Base-by-base conservation (phyloP, 2,797 vertebrate species). In the Florisuga fusca region DNA sequence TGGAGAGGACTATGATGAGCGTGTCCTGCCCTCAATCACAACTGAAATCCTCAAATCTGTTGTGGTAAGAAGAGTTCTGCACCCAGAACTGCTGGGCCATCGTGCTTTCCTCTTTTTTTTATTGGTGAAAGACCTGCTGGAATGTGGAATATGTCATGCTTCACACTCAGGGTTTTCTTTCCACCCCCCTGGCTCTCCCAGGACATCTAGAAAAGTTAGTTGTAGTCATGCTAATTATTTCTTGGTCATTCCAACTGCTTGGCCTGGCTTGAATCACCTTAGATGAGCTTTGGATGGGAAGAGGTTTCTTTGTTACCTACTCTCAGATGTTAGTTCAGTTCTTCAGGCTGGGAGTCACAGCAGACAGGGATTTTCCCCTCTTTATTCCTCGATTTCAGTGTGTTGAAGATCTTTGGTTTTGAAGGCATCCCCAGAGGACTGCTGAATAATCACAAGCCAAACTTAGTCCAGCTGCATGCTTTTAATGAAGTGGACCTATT, bases 21-120 rank as follows among this genome's bases (percentile, higher is more conserved):
- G 99, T 4, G 99, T 99, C 66, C 98, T 99, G 72, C 99, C 99
- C 1, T 99, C 99, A 34, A 99, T 99, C 98, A 99, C 99, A 59
- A 99, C 99, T 2, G 99, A 99, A 97, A 99, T 99, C 96, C 98
- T 99, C 80, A 99, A 99, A 96, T 98, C 99, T 3, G 99, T 99
- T 55, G 99, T 99, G 98, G 99, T 99, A 93, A 98, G 99, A 48
- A 17, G 2, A 7, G 27, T 0, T 41, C 38, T 41, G 38, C 38
- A 41, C 0, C 12, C 7, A 7, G 15, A 25, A 50, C 68, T 27
- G 27, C 53, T 29, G 64, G 31, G 84, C 15, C 25, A 2, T 20
- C 36, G 10, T 11, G 9, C 34, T 29, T 16, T 12, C 9, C 18
- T 61, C 20, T n/a, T 13, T 41, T 31, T 41, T 25, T 12, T 9